Percentiles rank a stretch among this genome's conserved stretches.
phyloP scores from a whole-genome alignment of 2,797 vertebrate species.

The Typhlichthys eigenmanni region DNA sequence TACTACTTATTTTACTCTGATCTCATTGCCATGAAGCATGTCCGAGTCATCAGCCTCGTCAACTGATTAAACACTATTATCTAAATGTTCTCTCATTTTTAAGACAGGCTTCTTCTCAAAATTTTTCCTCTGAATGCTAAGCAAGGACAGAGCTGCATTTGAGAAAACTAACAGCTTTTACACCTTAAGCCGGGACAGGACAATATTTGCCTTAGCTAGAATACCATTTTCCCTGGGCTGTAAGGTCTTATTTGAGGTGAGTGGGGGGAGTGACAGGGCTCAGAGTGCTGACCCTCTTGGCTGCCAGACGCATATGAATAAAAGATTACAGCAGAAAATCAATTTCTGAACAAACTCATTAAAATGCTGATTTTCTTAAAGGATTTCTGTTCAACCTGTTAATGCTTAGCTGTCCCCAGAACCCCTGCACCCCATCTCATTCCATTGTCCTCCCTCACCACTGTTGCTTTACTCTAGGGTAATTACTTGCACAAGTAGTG shows the following conservation, averaged over 20 bases:
- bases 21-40: no score
- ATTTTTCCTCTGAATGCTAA: slow-evolving; percentile 44
- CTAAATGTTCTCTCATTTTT: background rate
- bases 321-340: slow-evolving; percentile 98
- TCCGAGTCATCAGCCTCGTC: no score
- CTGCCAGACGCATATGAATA: slow-evolving; percentile 96
- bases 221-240: slow-evolving; percentile 97
- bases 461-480: slow-evolving; percentile 78
- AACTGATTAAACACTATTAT: no score
- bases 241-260: slow-evolving; percentile 86
- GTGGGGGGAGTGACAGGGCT: slow-evolving; percentile 82
- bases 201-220: slow-evolving; percentile 99
- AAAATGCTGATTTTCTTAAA: slow-evolving; percentile 89
- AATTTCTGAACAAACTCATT: slow-evolving; percentile 97
- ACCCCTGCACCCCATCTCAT: slow-evolving; percentile 32
- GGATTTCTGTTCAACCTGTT: slow-evolving; percentile 83
- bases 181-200: slow-evolving; percentile 86
- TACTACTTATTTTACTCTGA: no score
- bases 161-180: slow-evolving; percentile 86
- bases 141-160: slow-evolving; percentile 75
- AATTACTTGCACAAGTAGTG: slow-evolving; percentile 94
- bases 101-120: slow-evolving; percentile 10
- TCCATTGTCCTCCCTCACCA: slow-evolving; percentile 60
- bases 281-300: slow-evolving; percentile 86
- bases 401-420: slow-evolving; percentile 50